These are phyloP conservation scores for Bellardia pandia DNA, from an alignment of 2,888 invertebrate species.

Conservation along the genomic window DNA sequence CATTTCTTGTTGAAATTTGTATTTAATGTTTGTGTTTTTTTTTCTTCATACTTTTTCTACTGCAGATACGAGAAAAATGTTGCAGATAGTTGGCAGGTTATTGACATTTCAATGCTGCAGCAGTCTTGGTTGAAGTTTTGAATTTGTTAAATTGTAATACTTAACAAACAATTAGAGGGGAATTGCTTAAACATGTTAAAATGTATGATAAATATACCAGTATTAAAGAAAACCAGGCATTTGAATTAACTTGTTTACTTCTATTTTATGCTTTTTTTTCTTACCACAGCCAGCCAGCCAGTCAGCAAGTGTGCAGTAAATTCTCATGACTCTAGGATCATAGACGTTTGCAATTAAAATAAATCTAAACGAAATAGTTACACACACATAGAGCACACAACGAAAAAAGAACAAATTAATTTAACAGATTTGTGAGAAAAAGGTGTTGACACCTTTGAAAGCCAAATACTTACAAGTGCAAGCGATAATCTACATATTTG, in stretches of 20 bases:
- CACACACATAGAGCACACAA: not conserved
- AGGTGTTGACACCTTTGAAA: conserved; percentile 72
- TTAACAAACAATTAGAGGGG: conserved; percentile 52
- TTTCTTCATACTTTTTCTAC: not conserved
- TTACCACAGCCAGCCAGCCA: not conserved
- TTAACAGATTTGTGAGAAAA: conserved; percentile 72
- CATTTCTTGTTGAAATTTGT: conserved; percentile 58
- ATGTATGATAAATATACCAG: not conserved
- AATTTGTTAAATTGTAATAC: conserved; percentile 53
- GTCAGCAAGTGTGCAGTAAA: not conserved
- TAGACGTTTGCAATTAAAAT: conserved; percentile 57
- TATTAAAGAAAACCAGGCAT: not conserved
- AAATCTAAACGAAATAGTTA: conserved; percentile 37
- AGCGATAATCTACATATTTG: conserved; percentile 70
- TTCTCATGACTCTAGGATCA: conserved; percentile 1
- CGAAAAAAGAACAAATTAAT: conserved; percentile 70
- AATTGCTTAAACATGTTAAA: conserved; percentile 11
- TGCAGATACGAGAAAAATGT: conserved; percentile 10
- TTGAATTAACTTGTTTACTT: conserved; percentile 42
- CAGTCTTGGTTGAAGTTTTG: not conserved
- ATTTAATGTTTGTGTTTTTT: not conserved
- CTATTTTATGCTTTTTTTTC: not conserved
- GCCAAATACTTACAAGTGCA: conserved; percentile 69
- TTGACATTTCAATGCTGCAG: conserved; percentile 58
- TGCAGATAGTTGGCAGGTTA: conserved; percentile 49